A percentile compares a stretch with the other conserved stretches of the same genome.
Conservation (phyloP, 2,113 vertebrate species). For the Macrotis lagotis region DNA sequence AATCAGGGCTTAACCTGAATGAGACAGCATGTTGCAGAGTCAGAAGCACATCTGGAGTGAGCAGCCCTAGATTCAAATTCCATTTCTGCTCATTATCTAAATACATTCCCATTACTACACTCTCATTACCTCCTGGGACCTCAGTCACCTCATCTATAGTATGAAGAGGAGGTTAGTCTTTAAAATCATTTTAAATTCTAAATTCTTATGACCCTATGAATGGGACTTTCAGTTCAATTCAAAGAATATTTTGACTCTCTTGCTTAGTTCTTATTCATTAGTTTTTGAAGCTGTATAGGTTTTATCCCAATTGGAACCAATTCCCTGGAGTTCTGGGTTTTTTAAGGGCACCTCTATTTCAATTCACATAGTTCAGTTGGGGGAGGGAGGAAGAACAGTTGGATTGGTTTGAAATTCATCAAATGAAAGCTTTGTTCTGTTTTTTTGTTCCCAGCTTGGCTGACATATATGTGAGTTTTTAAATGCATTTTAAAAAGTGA, state of each 20-base stretch:
- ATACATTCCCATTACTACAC: not conserved
- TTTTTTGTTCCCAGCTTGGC: constrained; percentile 13
- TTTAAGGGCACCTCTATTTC: constrained; percentile 41
- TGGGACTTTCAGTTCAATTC: not conserved
- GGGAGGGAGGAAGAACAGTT: not conserved
- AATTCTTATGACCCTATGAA: not conserved
- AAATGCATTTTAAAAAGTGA: constrained; percentile 35
- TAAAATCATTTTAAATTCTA: not conserved
- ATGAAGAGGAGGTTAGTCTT: not conserved
- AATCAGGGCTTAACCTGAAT: constrained; percentile 35
- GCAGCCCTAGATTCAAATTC: not conserved
- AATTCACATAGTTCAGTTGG: constrained; percentile 24
- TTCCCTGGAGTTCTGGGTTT: not conserved
- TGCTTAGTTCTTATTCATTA: constrained; percentile 2
- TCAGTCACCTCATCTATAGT: not conserved
- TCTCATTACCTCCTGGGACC: not conserved
- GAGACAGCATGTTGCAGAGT: constrained; percentile 11
- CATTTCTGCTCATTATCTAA: not conserved
- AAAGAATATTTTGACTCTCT: constrained; percentile 41
- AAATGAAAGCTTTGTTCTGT: not conserved
- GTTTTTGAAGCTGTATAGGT: constrained; percentile 45
- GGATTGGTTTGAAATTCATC: not conserved
- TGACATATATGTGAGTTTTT: not conserved
- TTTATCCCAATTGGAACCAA: constrained; percentile 42
- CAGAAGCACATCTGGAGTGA: not conserved